phyloP scores from a whole-genome alignment of 1,140 invertebrate genomes.

The Anoplolepis gracilipes region DNA sequence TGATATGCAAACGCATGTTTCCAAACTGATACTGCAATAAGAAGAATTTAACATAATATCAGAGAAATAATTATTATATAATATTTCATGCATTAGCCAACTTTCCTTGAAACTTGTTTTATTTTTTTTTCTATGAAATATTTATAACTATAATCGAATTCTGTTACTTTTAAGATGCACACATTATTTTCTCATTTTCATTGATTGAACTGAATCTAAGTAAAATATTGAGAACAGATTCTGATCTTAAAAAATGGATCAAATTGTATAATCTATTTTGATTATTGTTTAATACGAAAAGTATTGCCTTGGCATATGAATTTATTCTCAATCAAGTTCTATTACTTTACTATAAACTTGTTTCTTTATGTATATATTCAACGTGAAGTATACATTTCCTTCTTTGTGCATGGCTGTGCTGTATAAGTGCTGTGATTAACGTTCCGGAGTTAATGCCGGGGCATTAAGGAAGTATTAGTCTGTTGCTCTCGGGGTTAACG shows the following conservation, averaged over 20 bases:
- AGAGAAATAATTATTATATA: not conserved
- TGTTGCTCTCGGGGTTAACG: slow-evolving; percentile 56
- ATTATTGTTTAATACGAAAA: not conserved
- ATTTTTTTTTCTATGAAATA: not conserved
- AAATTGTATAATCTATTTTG: no score
- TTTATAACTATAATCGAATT: not conserved
- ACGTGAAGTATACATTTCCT: slow-evolving; percentile 23
- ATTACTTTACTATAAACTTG: not conserved
- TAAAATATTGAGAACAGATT: not conserved
- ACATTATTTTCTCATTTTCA: not conserved
- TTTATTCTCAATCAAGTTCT: slow-evolving; percentile 1
- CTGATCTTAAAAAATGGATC: no score
- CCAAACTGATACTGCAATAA: not conserved
- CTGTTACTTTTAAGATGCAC: not conserved
- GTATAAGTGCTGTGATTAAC: slow-evolving; percentile 62
- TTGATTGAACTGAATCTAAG: not conserved
- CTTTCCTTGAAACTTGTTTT: not conserved
- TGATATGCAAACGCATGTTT: not conserved
- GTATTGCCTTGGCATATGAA: not conserved
- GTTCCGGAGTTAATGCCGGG: slow-evolving; percentile 64
- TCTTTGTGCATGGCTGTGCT: not conserved
- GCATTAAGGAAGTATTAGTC: slow-evolving; percentile 65
- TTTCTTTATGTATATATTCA: not conserved
- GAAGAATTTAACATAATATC: not conserved
- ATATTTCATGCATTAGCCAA: not conserved